These are phyloP conservation scores for Bembecia ichneumoniformis DNA, from an alignment of 2,888 invertebrate genomes.

Conservation along the genomic window DNA sequence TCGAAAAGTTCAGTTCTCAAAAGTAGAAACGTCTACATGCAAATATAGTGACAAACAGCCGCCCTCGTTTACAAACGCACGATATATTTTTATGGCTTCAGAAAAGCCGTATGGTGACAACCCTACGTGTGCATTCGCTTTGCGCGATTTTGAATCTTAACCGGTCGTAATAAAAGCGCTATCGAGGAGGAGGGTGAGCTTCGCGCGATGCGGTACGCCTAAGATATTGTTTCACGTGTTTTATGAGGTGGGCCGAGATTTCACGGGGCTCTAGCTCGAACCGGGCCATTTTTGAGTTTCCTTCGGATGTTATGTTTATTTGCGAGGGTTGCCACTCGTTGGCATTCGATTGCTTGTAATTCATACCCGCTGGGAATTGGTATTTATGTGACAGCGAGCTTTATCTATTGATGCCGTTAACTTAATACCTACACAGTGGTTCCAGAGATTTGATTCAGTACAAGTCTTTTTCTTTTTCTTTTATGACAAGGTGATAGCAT, in stretches of 20 bases:
- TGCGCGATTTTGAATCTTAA: conserved; percentile 18
- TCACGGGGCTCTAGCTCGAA: conserved; percentile 47
- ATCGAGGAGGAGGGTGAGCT: background rate
- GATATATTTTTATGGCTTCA: conserved; percentile 67
- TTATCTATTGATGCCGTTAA: conserved; percentile 22
- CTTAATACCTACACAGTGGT: background rate
- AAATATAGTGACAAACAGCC: conserved; percentile 66
- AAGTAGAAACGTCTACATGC: conserved; percentile 49
- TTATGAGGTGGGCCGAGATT: conserved; percentile 68
- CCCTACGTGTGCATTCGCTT: conserved; percentile 9
- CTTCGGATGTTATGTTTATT: conserved; percentile 41
- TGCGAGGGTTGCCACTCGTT: conserved; percentile 24
- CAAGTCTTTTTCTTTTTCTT: too few species aligned
- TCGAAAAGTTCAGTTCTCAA: conserved; percentile 4
- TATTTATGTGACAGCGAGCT: conserved; percentile 27
- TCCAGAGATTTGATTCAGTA: background rate
- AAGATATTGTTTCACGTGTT: conserved; percentile 70
- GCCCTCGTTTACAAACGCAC: conserved; percentile 63
- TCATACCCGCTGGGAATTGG: conserved; percentile 30
- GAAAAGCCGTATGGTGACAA: conserved; percentile 51
- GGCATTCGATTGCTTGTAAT: conserved; percentile 42
- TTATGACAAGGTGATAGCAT: too few species aligned
- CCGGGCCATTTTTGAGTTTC: conserved; percentile 52
- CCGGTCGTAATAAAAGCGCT: conserved; percentile 7
- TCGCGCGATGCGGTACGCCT: conserved; percentile 20